phyloP scores from a whole-genome alignment of 2,113 vertebrate species.

The Sinocyclocheilus anophthalmus region DNA sequence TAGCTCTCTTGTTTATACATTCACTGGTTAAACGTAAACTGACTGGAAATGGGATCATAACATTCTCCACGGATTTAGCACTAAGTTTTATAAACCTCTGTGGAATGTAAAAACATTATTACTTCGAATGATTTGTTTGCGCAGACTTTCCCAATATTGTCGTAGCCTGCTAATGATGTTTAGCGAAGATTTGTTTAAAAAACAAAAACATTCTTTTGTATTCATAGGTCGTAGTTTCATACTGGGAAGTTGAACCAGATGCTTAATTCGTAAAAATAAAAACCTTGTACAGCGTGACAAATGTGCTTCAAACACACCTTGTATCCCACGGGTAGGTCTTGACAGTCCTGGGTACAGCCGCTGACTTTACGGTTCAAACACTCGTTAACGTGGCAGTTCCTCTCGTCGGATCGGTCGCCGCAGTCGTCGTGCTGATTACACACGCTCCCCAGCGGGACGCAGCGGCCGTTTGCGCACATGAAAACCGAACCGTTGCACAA shows the following conservation, averaged over 20 bases:
- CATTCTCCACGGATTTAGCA: background rate
- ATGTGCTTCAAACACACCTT: slow-evolving; percentile 45
- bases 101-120: background rate
- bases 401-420: slow-evolving; percentile 85
- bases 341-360: slow-evolving; percentile 88
- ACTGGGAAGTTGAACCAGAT: slow-evolving; percentile 1
- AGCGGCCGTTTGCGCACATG: slow-evolving; percentile 88
- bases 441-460: slow-evolving; percentile 74
- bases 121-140: background rate
- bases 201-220: background rate
- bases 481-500: slow-evolving; percentile 89
- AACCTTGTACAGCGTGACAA: background rate
- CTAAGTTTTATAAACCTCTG: background rate
- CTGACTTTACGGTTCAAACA: slow-evolving; percentile 86
- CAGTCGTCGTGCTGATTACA: slow-evolving; percentile 84
- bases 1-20: background rate
- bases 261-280: background rate
- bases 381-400: slow-evolving; percentile 84
- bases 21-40: background rate
- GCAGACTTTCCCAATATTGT: background rate
- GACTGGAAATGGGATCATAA: background rate
- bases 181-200: background rate
- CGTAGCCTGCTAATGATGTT: background rate
- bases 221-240: background rate
- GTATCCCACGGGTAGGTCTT: slow-evolving; percentile 84